A percentile compares a stretch with the other conserved stretches of the same genome.
Evolutionary conservation across 2,113 vertebrate genomes (phyloP).

Genomic region (Pseudorectes ferrugineus): DNA sequence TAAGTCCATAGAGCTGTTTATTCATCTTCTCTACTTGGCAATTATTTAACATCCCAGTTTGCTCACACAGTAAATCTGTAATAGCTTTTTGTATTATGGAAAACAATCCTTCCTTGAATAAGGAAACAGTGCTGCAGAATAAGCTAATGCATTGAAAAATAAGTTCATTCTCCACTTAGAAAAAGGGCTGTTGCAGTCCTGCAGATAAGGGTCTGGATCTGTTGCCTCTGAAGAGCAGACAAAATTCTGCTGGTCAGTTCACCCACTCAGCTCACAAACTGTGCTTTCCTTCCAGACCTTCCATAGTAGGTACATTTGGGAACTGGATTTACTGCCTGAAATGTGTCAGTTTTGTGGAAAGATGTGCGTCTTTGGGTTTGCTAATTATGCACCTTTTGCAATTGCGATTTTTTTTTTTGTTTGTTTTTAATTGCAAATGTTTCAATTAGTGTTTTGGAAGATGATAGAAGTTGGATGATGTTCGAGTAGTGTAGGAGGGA

Average conservation of each 20-base stretch:
- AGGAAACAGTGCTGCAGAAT: not conserved
- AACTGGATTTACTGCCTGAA: not conserved
- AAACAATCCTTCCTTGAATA: not conserved
- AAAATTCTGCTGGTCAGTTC: not conserved
- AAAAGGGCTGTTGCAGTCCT: not conserved
- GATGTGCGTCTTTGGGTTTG: not conserved
- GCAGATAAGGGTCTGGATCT: not conserved
- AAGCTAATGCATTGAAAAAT: not conserved
- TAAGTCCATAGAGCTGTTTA: not conserved
- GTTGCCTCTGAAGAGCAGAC: not conserved
- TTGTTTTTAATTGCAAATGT: not conserved
- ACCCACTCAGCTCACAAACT: not conserved
- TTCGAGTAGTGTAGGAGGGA: not conserved
- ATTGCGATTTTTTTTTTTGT: not conserved
- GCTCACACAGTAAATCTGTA: not conserved
- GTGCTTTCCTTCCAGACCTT: not conserved
- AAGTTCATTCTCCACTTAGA: not conserved
- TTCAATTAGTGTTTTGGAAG: slow-evolving; percentile 36
- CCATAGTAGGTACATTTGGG: rapidly evolving
- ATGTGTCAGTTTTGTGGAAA: not conserved
- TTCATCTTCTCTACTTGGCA: slow-evolving; percentile 9
- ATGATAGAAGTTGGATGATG: slow-evolving; percentile 5
- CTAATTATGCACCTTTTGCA: not conserved
- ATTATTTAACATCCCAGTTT: not conserved
- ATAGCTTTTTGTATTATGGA: slow-evolving; percentile 3